A percentile compares a stretch with the other conserved stretches of the same genome.
phyloP scores from a whole-genome alignment of 2,113 vertebrate genomes.

The Pangasianodon hypophthalmus region DNA sequence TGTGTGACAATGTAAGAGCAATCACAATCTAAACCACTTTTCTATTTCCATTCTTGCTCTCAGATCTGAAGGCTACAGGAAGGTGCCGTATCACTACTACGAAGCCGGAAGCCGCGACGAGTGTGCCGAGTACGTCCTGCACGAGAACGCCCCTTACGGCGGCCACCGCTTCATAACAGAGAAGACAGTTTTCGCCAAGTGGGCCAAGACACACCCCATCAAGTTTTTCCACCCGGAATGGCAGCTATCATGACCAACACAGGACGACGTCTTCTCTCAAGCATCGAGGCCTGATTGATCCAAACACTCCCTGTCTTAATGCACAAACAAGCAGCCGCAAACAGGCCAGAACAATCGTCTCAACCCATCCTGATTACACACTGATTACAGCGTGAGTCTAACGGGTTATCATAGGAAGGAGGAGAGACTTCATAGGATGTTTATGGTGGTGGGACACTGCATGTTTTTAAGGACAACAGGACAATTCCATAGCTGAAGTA shows the following conservation, averaged over 20 bases:
- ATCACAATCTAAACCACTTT: not conserved
- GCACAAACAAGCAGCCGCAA: conserved; percentile 19
- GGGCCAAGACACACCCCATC: conserved; percentile 90
- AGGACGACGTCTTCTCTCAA: not conserved
- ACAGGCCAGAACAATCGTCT: conserved; percentile 10
- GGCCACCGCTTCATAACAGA: conserved; percentile 97
- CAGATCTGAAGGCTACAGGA: conserved; percentile 87
- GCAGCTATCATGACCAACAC: conserved; percentile 83
- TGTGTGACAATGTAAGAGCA: not conserved
- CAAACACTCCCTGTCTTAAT: conserved; percentile 18
- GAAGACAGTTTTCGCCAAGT: conserved; percentile 93
- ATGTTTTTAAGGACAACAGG: conserved; percentile 26
- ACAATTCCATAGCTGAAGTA: conserved; percentile 16
- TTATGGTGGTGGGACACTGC: conserved; percentile 19
- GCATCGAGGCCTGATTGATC: not conserved
- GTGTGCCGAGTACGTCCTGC: conserved; percentile 91
- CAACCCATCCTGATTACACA: conserved; percentile 28
- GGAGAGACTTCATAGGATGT: not conserved
- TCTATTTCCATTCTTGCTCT: not conserved
- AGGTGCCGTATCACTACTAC: conserved; percentile 96
- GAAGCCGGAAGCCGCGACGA: conserved; percentile 90
- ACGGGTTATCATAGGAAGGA: not conserved
- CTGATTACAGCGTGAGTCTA: not conserved
- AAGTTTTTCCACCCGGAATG: conserved; percentile 92
- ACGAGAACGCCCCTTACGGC: conserved; percentile 93